Base-by-base conservation (phyloP, 2,797 vertebrate genomes). In the Peromyscus melanophrys region DNA sequence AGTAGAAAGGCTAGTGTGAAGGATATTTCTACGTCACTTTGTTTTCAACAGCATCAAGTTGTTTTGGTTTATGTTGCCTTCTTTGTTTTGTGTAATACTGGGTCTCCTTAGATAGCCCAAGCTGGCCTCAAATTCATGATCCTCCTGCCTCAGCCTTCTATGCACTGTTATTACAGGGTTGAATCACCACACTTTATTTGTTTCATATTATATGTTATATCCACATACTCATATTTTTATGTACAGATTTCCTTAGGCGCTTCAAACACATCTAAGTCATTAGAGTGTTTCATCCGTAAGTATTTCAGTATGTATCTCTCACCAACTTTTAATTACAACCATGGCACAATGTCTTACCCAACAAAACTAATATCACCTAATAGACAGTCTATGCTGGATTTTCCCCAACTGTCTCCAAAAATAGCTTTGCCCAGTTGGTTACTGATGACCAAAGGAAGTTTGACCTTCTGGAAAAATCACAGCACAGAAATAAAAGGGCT, bases 291-390 rank as follows among this genome's bases (percentile, higher is more conserved):
- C 1, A 25, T 37, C 17, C 75, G 4, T 40, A 87, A 90, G 52
- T 27, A 83, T 6, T 52, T 61, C 34, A 5, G 16, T 71, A 19
- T 71, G 2, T 7, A 37, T 59, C 86, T 43, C 63, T 67, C 84
- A 88, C 65, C 87, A 21, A 43, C 5, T 92, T 89, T 34, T 0
- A 92, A 94, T 73, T 73, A 55, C 10, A 83, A 13, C 75, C 29
- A 46, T 63, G n/a, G 43, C 57, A 75, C 11, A 0, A 69, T 37
- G 57, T 49, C 57, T 49, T 49, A 78, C 40, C 61, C 89, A 77
- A 52, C 23, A 84, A 97, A 95, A 92, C 71, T 46, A 81, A 63
- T 13, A 37, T 46, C 59, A 43, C 81, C 71, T 77, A 84, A 83
- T 49, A 83, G 7, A 46, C 12, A 80, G 65, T n/a, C 63, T 25